Conservation (phyloP, 2,113 vertebrate genomes). For the Istiophorus platypterus region DNA sequence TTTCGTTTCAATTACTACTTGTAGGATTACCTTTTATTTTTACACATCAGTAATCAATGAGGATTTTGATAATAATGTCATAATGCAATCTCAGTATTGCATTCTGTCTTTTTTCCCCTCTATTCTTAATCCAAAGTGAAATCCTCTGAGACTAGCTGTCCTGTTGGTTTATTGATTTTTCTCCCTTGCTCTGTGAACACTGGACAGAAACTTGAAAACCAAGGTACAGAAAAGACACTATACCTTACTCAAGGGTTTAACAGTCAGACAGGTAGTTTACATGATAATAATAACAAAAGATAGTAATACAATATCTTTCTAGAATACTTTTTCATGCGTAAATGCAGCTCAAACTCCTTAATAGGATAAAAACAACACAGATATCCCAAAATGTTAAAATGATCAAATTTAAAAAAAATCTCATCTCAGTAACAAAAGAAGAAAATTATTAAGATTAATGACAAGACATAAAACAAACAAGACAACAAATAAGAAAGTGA, state of each 20-base stretch:
- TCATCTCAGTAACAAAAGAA: constrained; percentile 4
- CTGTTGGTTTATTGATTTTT: constrained; percentile 85
- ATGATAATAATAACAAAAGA: constrained; percentile 42
- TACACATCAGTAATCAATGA: constrained; percentile 83
- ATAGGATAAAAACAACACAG: constrained; percentile 8
- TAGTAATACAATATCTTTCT: constrained; percentile 17
- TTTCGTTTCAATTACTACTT: constrained; percentile 81
- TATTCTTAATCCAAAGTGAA: constrained; percentile 83
- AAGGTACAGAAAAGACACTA: constrained; percentile 68
- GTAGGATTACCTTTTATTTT: constrained; percentile 81
- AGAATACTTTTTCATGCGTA: background rate
- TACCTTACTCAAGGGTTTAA: constrained; percentile 63
- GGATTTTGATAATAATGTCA: constrained; percentile 84
- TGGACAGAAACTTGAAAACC: constrained; percentile 74
- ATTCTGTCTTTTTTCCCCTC: constrained; percentile 58
- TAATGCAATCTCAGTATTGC: constrained; percentile 76
- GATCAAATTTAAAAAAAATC: background rate
- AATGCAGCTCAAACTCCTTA: constrained; percentile 8
- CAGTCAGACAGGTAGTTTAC: constrained; percentile 53
- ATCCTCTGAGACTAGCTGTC: constrained; percentile 81
- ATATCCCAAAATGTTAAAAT: constrained; percentile 20
- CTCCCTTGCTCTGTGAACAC: constrained; percentile 71
- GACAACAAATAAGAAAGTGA: background rate
- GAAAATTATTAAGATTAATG: background rate
- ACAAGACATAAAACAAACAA: constrained; percentile 14